Evolutionary conservation across 2,797 vertebrate species (phyloP).

Genomic region (Acrossocheilus fasciatus): DNA sequence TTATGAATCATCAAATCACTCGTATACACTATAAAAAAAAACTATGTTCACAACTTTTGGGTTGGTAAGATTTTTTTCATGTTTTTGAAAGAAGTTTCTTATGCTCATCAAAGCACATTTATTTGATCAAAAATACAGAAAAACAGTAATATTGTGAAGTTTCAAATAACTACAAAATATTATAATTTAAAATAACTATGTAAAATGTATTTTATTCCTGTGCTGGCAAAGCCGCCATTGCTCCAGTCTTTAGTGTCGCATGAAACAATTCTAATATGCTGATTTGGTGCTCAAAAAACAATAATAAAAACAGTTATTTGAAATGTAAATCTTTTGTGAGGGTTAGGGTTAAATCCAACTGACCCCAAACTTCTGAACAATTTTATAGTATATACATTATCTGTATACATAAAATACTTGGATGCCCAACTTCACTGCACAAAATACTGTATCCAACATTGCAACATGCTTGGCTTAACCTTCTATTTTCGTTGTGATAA

Average conservation of each 20-base stretch:
- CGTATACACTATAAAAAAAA: neutral
- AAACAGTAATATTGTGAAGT: neutral
- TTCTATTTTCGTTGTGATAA: neutral
- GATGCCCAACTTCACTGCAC: too few relatives aligned
- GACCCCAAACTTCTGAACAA: neutral
- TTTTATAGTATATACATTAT: neutral
- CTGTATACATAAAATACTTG: neutral
- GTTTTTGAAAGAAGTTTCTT: neutral
- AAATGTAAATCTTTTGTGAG: neutral
- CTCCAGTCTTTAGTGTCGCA: neutral
- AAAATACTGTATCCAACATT: too few relatives aligned
- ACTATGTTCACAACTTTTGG: too few relatives aligned
- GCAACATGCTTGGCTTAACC: too few relatives aligned
- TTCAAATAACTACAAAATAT: neutral
- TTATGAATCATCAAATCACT: constrained; percentile 14
- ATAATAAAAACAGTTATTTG: neutral
- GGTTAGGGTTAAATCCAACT: neutral
- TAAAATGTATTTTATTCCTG: neutral
- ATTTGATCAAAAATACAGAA: neutral
- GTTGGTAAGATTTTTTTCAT: neutral
- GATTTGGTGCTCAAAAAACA: neutral
- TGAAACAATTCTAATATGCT: neutral
- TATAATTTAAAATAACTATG: neutral
- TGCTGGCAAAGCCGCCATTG: neutral
- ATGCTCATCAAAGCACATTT: neutral